A percentile compares a stretch with the other conserved stretches of the same genome.
phyloP scores from a whole-genome alignment of 1,140 invertebrate genomes.

The Whitmania pigra region DNA sequence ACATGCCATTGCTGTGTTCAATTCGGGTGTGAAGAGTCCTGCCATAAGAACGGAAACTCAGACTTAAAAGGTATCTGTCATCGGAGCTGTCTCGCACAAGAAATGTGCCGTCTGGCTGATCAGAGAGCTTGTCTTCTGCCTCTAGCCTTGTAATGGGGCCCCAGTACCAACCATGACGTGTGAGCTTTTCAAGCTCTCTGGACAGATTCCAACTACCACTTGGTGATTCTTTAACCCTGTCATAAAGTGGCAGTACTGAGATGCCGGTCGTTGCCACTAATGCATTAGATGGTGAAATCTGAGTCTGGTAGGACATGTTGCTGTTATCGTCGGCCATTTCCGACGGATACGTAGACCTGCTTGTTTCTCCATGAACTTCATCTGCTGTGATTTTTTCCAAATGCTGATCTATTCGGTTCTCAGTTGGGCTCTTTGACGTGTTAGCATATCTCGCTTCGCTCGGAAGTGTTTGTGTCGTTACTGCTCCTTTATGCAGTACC shows the following conservation, averaged over 20 bases:
- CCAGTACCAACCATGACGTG: slow-evolving; percentile 57
- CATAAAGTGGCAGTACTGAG: slow-evolving; percentile 23
- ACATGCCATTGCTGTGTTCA: slow-evolving; percentile 55
- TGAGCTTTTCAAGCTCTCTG: slow-evolving; percentile 48
- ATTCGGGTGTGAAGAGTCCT: slow-evolving; percentile 58
- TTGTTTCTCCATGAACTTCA: neutral
- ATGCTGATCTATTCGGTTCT: neutral
- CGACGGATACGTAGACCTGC: neutral
- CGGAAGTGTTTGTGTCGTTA: neutral
- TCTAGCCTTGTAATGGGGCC: slow-evolving; percentile 52
- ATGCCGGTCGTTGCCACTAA: neutral
- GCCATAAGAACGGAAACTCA: slow-evolving; percentile 62
- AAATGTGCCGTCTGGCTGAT: slow-evolving; percentile 63
- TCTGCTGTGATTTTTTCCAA: neutral
- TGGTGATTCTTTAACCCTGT: slow-evolving; percentile 25
- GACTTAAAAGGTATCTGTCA: slow-evolving; percentile 53
- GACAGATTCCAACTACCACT: slow-evolving; percentile 41
- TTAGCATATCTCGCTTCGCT: slow-evolving; percentile 11
- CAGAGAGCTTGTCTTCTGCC: slow-evolving; percentile 52
- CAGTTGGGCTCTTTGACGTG: neutral
- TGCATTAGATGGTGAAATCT: slow-evolving; percentile 2
- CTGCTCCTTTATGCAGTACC: neutral
- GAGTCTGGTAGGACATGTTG: neutral
- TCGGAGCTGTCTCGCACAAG: slow-evolving; percentile 62
- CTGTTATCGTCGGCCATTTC: neutral